Evolutionary conservation across 1,140 invertebrate species (phyloP), one percentile per base, ranked within the genome.

Genomic region (Habropoda laboriosa): DNA sequence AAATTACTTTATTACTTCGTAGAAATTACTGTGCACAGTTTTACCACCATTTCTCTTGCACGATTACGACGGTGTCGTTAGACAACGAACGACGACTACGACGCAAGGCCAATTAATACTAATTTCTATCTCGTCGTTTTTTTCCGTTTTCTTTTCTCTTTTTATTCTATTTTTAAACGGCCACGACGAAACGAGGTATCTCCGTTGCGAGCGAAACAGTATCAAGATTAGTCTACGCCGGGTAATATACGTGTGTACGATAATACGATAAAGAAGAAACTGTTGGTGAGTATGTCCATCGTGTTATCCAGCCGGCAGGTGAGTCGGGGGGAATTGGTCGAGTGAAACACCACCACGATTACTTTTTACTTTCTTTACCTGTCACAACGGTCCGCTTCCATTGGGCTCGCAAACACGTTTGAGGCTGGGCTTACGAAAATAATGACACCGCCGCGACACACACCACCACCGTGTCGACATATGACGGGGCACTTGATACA

Each of bases 271-370:
- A 73, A 64, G 77, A 79, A 79, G 30, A 51, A 73, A 73, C 77
- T 73, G 77, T 79, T 35, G 27, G 74, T 49, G 74, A 35, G 70
- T 45, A 58, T 49, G 68, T 8, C 35, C 58, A 35, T 53, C 55
- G 60, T 58, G 77, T 6, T 78, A 75, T 84, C 64, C 82, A 32
- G 61, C 18, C 75, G 83, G 83, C 83, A 85, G 83, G 83, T 85
- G 83, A 85, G 67, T 83, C 73, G 80, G 49, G 80, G 49, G 63
- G 58, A 79, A 83, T 75, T 64, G 76, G 57, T 68, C 64, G 75
- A n/a, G 42, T 51, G 58, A 87, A 76, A 60, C n/a, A n/a, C 71
- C 72, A 74, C 21, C n/a, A 79, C 42, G 79, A 82, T 87, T 76
- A 81, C 57, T 47, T 51, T 74, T 81, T 80, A 35, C 66, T 58